Base-by-base conservation (phyloP, 1,140 invertebrate genomes). In the Apocrypta bakeri region DNA sequence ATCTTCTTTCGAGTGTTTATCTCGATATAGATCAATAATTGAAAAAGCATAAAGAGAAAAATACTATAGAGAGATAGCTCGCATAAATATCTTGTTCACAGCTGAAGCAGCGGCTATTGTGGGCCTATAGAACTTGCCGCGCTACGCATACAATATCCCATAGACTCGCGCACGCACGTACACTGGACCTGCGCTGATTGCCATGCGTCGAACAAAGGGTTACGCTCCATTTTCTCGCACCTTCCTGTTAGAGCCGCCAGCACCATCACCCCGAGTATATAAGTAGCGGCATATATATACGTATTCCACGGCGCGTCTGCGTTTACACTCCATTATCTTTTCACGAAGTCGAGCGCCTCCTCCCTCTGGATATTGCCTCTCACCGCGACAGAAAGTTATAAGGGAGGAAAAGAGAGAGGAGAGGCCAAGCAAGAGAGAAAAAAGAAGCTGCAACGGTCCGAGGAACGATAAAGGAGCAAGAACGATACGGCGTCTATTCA, bases 221-320 rank as follows among this genome's bases (percentile, higher is more conserved):
- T 85, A 83, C 79, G 81, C 75, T 85, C 84, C 80, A 85, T 85
- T 86, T 85, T 87, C 82, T 83, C 69, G 31, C 64, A 68, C 56
- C 79, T 74, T 25, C 79, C 66, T 14, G 48, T n/a, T 17, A 42
- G 56, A 14, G 66, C 71, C n/a, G 25, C 37, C 69, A 1, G 12
- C 17, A n/a, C 24, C 33, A 0, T 14, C 37, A 17, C 42, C 24
- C 79, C 24, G 2, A 21, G 29, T 71, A 27, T 4, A 42, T 61
- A 64, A 79, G 66, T 14, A 61, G 42, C 31, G 2, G 14, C 9
- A 37, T 37, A 37, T 42, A 42, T 42, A 12, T 69, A 72, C 27
- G 48, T 80, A 80, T 80, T 80, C 42, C 79, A 80, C 56, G 71
- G 24, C 75, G 42, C 61, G 81, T 78, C 75, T 82, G 66, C 81